These are phyloP conservation scores for Turritopsis rubra DNA, from an alignment of 30 jellyfish, hydroid and myxozoan genomes.

Conservation along the genomic window DNA sequence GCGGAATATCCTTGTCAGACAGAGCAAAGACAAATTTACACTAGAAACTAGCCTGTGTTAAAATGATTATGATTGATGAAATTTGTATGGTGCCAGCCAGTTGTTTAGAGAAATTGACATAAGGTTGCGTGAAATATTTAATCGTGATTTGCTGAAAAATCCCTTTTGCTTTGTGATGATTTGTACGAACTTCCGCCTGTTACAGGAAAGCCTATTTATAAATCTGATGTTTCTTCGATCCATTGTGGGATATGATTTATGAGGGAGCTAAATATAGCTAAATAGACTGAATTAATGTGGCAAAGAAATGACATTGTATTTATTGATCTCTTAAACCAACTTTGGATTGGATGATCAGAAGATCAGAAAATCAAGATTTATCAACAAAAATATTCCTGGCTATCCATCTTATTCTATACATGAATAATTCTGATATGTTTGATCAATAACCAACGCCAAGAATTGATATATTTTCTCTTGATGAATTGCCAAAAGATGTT, in stretches of 20 bases:
- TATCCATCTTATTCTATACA: slow-evolving; percentile 21
- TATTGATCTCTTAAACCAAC: slow-evolving; percentile 21
- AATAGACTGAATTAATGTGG: slow-evolving; percentile 19
- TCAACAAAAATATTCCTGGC: neutral
- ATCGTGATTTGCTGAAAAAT: slow-evolving; percentile 21
- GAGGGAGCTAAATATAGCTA: slow-evolving; percentile 11
- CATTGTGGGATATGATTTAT: neutral
- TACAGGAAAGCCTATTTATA: slow-evolving; percentile 8
- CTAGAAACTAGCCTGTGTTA: neutral
- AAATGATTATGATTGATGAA: slow-evolving; percentile 28
- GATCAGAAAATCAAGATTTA: slow-evolving; percentile 16
- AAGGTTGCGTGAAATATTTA: slow-evolving; percentile 27
- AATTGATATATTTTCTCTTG: slow-evolving; percentile 2
- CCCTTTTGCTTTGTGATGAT: slow-evolving; percentile 22
- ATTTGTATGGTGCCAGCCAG: slow-evolving; percentile 26
- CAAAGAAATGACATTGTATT: slow-evolving; percentile 15
- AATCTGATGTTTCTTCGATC: neutral
- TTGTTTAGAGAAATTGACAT: slow-evolving; percentile 1
- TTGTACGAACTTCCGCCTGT: slow-evolving; percentile 32
- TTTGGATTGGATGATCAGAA: slow-evolving; percentile 6
- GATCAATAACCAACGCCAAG: neutral
- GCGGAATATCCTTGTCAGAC: neutral
- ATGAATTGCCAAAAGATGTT: slow-evolving; percentile 14
- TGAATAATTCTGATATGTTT: slow-evolving; percentile 13
- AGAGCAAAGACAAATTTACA: neutral